These are phyloP conservation scores for Clepsis dumicolana DNA, from an alignment of 2,888 invertebrate species.

Conservation along the genomic window DNA sequence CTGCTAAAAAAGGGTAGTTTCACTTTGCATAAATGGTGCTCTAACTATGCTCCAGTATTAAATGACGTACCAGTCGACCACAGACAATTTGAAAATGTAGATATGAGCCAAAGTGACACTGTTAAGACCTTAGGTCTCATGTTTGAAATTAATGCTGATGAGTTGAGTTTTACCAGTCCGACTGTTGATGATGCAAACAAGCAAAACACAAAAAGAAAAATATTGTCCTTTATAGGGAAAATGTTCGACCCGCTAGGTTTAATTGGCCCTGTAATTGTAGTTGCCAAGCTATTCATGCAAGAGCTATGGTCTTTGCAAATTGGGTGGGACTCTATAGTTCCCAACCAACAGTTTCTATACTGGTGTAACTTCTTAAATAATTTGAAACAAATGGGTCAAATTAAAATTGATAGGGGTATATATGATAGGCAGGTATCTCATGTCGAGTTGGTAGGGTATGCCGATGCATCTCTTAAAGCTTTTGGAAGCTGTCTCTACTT, in stretches of 20 bases:
- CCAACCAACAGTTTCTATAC: constrained; percentile 24
- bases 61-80: constrained; percentile 29
- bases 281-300: constrained; percentile 46
- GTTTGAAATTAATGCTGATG: constrained; percentile 28
- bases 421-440: neutral
- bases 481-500: constrained; percentile 45
- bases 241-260: constrained; percentile 47
- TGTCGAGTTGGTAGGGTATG: constrained; percentile 43
- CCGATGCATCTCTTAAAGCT: constrained; percentile 43
- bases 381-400: constrained; percentile 9
- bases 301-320: constrained; percentile 37
- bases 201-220: constrained; percentile 41
- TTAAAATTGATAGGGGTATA: neutral
- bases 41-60: constrained; percentile 2
- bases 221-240: constrained; percentile 46
- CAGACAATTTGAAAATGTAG: constrained; percentile 33
- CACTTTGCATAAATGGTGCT: constrained; percentile 17
- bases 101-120: constrained; percentile 34
- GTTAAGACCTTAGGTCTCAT: constrained; percentile 42
- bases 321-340: constrained; percentile 37
- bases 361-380: constrained; percentile 24
- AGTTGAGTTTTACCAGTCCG: constrained; percentile 28
- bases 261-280: constrained; percentile 44
- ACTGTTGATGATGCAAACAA: neutral
- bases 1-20: neutral